Base-by-base conservation (phyloP, 1,140 invertebrate species). In the Bombyx mandarina region DNA sequence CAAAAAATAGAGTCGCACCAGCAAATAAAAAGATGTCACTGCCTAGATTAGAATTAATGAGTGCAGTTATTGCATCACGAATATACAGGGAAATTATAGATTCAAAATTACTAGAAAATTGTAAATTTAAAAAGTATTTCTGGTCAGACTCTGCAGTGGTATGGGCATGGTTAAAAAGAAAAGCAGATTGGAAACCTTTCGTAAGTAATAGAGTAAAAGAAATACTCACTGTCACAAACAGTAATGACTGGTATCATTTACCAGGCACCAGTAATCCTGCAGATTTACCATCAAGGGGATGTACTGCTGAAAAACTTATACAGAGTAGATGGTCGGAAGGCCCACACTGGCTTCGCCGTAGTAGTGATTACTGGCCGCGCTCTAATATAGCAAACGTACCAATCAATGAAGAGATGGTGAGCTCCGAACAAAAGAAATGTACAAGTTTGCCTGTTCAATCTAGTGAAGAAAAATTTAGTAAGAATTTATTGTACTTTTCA, bases 161-260 rank as follows among this genome's bases (percentile, higher is more conserved):
- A 22, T 46, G 54, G 56, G 55, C 43, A 18, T 62, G 60, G 60
- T 50, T 62, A 9, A 57, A 62, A 18, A 22, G 51, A 48, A 47
- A 62, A 18, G 7, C 51, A 43, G 26, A 48, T 18, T 57, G 45
- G 52, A 54, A 58, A 3, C 43, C 18, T 26, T 62, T 55, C 55
- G 60, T 62, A 18, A 49, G 53, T 18, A 62, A 62, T 43, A 54
- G 61, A 26, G 45, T 62, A 22, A 62, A 62, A 58, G 56, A 62
- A 58, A 62, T 62, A 3, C 52, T 47, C 46, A 8, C 55, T 49
- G 42, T 58, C 55, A 58, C 56, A 42, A 54, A 62, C 35, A 52
- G 18, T 4, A 43, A 58, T 5, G 26, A 62, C 45, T 62, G 61
- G 61, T 35, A 49, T 47, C 56, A 62, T 22, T 44, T 62, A 47